phyloP scores from a whole-genome alignment of 2,888 invertebrate species.

The Acleris holmiana region DNA sequence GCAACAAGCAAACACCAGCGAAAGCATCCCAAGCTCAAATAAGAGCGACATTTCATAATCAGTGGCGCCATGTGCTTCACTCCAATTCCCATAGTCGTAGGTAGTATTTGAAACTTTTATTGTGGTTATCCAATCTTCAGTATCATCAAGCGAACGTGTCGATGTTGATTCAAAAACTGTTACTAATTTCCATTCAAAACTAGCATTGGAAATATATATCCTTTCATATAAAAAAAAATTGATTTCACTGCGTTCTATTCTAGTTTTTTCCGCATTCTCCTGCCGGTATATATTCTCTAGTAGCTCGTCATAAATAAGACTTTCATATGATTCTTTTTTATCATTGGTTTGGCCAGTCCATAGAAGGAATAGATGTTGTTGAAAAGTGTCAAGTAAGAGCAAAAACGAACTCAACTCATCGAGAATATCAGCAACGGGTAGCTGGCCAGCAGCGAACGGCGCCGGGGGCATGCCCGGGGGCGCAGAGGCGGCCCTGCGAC shows the following conservation, averaged over 20 bases:
- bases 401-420: conserved; percentile 36
- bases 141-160: conserved; percentile 45
- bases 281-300: conserved; percentile 27
- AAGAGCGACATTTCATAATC: conserved; percentile 38
- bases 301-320: conserved; percentile 29
- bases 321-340: conserved; percentile 19
- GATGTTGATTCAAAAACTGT: conserved; percentile 48
- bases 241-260: conserved; percentile 25
- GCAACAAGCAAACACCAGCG: conserved; percentile 39
- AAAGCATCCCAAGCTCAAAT: conserved; percentile 37
- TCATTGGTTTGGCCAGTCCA: conserved; percentile 7
- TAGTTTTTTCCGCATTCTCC: conserved; percentile 21
- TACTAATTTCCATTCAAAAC: conserved; percentile 47
- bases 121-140: conserved; percentile 46
- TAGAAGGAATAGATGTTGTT: conserved; percentile 33
- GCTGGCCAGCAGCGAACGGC: conserved; percentile 39
- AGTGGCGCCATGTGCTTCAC: conserved; percentile 27
- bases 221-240: conserved; percentile 29
- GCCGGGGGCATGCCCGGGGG: background rate
- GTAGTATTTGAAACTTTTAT: conserved; percentile 47
- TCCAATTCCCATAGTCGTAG: conserved; percentile 42
- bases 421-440: conserved; percentile 42
- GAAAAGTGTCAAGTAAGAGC: conserved; percentile 40
- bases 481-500: conserved; percentile 18
- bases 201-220: conserved; percentile 10